phyloP scores from a whole-genome alignment of 1,140 invertebrate genomes.

The Helicoverpa armigera region DNA sequence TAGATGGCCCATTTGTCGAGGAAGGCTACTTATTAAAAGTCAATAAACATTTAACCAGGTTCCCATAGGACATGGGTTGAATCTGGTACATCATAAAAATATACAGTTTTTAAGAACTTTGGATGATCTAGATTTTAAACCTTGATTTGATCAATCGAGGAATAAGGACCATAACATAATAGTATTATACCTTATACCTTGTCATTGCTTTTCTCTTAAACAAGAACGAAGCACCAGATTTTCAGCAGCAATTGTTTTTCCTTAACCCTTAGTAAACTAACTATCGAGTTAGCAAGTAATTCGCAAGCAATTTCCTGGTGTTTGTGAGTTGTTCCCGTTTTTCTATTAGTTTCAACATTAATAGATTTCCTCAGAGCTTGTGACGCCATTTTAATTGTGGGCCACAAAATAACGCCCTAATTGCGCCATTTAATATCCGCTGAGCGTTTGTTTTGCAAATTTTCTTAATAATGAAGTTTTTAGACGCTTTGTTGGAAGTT shows the following conservation, averaged over 20 bases:
- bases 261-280: background rate
- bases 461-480: slow-evolving; percentile 10
- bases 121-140: too few relatives aligned
- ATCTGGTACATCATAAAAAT: too few relatives aligned
- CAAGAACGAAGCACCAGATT: too few relatives aligned
- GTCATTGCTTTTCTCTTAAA: too few relatives aligned
- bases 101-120: too few relatives aligned
- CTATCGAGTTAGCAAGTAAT: slow-evolving; percentile 2
- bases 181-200: too few relatives aligned
- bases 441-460: background rate
- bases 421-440: background rate
- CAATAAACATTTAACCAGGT: too few relatives aligned
- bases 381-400: background rate
- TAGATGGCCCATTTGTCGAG: too few relatives aligned
- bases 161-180: too few relatives aligned
- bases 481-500: background rate
- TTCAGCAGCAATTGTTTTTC: background rate
- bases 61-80: too few relatives aligned
- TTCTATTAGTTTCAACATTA: slow-evolving; percentile 4
- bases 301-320: background rate
- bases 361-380: background rate
- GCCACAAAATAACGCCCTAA: background rate
- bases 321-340: background rate
- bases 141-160: too few relatives aligned
- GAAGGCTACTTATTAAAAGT: too few relatives aligned